Conservation (phyloP, 2,888 invertebrate species). For the Rhyacophila evoluta region DNA sequence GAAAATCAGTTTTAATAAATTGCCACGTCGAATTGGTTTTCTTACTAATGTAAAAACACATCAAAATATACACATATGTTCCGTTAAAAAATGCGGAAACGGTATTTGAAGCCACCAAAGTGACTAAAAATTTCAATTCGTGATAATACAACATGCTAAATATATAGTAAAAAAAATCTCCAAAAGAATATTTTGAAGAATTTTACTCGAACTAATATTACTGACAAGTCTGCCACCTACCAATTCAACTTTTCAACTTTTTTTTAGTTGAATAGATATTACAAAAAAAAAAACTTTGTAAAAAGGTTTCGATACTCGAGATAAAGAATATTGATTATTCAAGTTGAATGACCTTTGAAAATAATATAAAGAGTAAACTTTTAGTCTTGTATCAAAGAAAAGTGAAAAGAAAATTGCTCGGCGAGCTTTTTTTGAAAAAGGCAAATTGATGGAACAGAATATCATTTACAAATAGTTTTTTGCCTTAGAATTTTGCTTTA, state of each 20-base stretch:
- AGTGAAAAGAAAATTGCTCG: not conserved
- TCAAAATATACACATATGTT: too few species aligned
- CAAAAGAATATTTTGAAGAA: not conserved
- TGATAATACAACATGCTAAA: too few species aligned
- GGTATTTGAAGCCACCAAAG: too few species aligned
- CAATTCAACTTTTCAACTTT: not conserved
- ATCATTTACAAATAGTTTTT: too few species aligned
- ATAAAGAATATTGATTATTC: conserved; percentile 12
- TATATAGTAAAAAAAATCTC: too few species aligned
- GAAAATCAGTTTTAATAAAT: too few species aligned
- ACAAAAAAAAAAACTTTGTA: not conserved
- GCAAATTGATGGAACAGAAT: not conserved
- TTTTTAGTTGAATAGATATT: not conserved
- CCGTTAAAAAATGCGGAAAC: too few species aligned
- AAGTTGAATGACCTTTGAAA: not conserved
- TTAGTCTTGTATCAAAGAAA: not conserved
- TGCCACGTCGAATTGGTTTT: too few species aligned
- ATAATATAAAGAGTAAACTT: conserved; percentile 11
- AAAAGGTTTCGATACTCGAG: not conserved
- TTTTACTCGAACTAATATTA: not conserved
- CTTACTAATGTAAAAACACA: too few species aligned
- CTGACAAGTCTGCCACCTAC: not conserved
- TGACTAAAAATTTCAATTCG: too few species aligned
- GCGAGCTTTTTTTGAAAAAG: not conserved
- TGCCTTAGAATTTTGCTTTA: too few species aligned